Percentiles rank a stretch among this genome's conserved stretches.
Conservation (phyloP, 2,797 vertebrate genomes). For the Bryconaethiops microstoma region DNA sequence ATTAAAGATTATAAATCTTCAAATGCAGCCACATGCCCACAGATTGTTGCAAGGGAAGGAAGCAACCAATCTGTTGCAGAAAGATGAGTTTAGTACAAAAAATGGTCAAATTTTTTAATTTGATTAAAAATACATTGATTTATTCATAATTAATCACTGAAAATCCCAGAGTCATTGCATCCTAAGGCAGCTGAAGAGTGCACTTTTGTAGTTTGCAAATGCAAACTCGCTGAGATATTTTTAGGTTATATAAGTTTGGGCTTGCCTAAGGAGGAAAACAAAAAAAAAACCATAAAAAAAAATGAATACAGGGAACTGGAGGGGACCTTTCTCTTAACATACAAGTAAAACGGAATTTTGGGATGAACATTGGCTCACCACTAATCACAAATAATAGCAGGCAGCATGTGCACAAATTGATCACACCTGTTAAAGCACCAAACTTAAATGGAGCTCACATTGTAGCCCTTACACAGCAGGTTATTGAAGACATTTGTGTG, state of each 20-base stretch:
- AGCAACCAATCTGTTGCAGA: not conserved
- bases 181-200: too few species aligned
- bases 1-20: constrained; percentile 16
- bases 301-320: not conserved
- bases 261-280: not conserved
- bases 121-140: too few species aligned
- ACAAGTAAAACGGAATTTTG: not conserved
- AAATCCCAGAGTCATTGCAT: too few species aligned
- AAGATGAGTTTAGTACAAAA: not conserved
- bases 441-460: not conserved
- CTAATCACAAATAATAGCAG: constrained; percentile 12
- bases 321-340: not conserved
- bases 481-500: not conserved
- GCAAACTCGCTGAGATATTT: too few species aligned
- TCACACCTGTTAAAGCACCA: not conserved
- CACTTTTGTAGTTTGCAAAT: too few species aligned
- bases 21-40: too few species aligned
- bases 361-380: constrained; percentile 4
- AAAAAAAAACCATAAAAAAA: not conserved
- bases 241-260: too few species aligned
- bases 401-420: not conserved
- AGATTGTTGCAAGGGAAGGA: too few species aligned
- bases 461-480: not conserved
- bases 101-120: not conserved
- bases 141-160: too few species aligned